phyloP scores from a whole-genome alignment of 2,888 invertebrate species.

The Agonum fuliginosum region DNA sequence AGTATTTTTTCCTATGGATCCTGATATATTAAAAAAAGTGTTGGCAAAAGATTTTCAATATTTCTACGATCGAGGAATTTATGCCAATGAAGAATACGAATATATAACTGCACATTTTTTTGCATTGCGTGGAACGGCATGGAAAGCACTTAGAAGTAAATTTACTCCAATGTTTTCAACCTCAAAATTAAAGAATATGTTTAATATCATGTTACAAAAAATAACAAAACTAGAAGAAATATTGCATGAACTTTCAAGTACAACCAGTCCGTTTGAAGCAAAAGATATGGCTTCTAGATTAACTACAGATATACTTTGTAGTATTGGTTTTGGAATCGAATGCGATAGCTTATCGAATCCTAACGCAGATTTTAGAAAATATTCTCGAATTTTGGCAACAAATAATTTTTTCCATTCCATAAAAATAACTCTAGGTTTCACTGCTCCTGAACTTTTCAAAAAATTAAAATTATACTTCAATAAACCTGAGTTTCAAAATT shows the following conservation, averaged over 20 bases:
- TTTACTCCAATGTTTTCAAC: slow-evolving; percentile 69
- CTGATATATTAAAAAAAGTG: slow-evolving; percentile 65
- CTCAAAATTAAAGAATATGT: slow-evolving; percentile 68
- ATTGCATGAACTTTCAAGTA: slow-evolving; percentile 59
- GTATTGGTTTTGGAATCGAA: slow-evolving; percentile 73
- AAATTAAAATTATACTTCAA: not conserved
- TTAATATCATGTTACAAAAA: slow-evolving; percentile 38
- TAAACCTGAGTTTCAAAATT: not conserved
- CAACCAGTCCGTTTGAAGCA: slow-evolving; percentile 36
- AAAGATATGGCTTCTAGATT: slow-evolving; percentile 70
- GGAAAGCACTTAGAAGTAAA: slow-evolving; percentile 68
- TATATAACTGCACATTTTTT: slow-evolving; percentile 65
- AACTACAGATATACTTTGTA: slow-evolving; percentile 73
- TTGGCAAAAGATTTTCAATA: slow-evolving; percentile 66
- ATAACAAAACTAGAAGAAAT: slow-evolving; percentile 61
- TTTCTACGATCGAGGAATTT: slow-evolving; percentile 66
- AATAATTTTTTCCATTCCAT: not conserved
- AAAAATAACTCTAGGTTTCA: not conserved
- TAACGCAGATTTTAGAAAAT: slow-evolving; percentile 61
- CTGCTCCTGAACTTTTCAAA: slow-evolving; percentile 8
- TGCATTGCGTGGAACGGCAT: slow-evolving; percentile 66
- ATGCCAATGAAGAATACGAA: slow-evolving; percentile 64
- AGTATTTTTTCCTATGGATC: slow-evolving; percentile 65
- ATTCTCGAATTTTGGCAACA: slow-evolving; percentile 8
- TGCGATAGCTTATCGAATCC: slow-evolving; percentile 65